Evolutionary conservation across 2,113 vertebrate genomes (phyloP), one percentile per base, ranked within the genome.

Genomic region (Ciconia stormi): DNA sequence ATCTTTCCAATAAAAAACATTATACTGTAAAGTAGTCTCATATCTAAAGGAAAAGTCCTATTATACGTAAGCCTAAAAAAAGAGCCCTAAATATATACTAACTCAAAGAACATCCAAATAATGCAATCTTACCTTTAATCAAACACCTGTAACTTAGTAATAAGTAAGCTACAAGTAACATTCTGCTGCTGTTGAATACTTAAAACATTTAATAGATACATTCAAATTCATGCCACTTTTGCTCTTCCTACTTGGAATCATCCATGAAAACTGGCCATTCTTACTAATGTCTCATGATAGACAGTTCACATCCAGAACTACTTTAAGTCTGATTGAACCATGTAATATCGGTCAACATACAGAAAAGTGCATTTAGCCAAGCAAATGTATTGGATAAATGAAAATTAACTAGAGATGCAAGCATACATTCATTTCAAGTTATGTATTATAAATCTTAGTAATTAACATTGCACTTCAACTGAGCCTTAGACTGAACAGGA

Each of bases 331-430:
- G 20, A 62, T 0, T 46, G 11, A 92, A 79, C 9, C 22, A 38
- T 1, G 7, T 50, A 40, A 2, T 0, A 52, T 8, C 38, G 32
- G 40, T 23, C 27, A 87, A 61, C 1, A 10, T 6, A 29, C 4
- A 58, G 38, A 36, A 46, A 49, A 40, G 7, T 25, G 9, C 25
- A 58, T 29, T 66, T 63, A 61, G 23, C 23, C 16, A 89, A 36
- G 66, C 22, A 91, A 49, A 34, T 9, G 11, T 9, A 58, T 3
- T 32, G 7, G 21, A 13, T 69, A 74, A 72, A 71, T 27, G 26
- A 79, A 81, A 84, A 42, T 19, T 29, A 87, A 38, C 30, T 40
- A 42, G 30, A 84, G 19, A 58, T 16, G 5, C 18, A 71, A 79
- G 44, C 38, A 78, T 8, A 79, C 9, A 27, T 20, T 56, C 7